These are phyloP conservation scores for Pogonophryne albipinna DNA, from an alignment of 2,797 vertebrate genomes.

Conservation along the genomic window DNA sequence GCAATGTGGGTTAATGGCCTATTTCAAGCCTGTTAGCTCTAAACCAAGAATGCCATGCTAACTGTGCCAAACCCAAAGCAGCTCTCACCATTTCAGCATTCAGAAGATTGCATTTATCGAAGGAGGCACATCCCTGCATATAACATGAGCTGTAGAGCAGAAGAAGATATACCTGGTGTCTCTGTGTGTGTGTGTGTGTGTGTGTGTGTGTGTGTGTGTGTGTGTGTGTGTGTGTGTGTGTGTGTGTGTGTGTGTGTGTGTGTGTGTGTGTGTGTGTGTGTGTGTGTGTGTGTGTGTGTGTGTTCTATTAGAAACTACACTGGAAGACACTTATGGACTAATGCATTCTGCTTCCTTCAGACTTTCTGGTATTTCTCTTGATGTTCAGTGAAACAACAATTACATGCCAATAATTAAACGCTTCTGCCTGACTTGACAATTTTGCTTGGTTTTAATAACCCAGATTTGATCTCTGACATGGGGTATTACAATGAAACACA, in stretches of 20 bases:
- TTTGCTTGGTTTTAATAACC: constrained; percentile 4
- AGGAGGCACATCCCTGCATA: background rate
- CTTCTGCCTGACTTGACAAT: background rate
- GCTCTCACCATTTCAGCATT: constrained; percentile 1
- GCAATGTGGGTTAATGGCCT: constrained; percentile 18
- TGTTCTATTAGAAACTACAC: background rate
- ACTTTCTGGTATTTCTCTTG: background rate
- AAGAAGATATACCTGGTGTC: background rate
- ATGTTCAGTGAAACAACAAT: constrained; percentile 9
- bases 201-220: constrained; percentile 6
- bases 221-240: constrained; percentile 11
- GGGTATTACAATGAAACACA: background rate
- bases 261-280: no score
- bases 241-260: constrained; percentile 5
- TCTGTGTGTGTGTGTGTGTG: constrained; percentile 7
- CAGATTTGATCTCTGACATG: background rate
- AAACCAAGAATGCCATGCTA: constrained; percentile 4
- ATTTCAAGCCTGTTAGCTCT: constrained; percentile 21
- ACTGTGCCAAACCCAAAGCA: constrained; percentile 4
- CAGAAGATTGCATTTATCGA: constrained; percentile 21
- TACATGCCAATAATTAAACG: background rate
- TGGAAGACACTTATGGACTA: background rate
- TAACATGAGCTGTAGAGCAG: constrained; percentile 5
- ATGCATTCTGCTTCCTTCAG: background rate
- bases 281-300: background rate